Base-by-base conservation (phyloP, 2,113 vertebrate species). In the Burhinus bistriatus region DNA sequence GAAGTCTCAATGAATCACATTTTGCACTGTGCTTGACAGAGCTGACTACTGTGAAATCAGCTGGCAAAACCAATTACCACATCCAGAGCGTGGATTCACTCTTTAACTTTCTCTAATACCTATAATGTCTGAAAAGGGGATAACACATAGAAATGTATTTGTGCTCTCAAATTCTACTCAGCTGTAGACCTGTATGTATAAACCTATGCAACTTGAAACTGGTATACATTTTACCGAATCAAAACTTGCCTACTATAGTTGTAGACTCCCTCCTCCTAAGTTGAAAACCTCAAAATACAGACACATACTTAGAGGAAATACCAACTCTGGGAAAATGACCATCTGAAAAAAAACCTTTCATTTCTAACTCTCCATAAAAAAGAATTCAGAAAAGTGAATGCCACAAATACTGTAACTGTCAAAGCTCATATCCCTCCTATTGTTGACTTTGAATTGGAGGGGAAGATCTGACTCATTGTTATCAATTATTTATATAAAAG, bases 401-500 rank as follows among this genome's bases (percentile, higher is more conserved):
- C 13, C 64, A 84, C n/a, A 87, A 83, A 87, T 30, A 23, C 19
- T 1, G 0, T 34, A 90, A 85, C n/a, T 29, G 34, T 26, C 7
- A 64, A 84, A 80, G 58, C 15, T 93, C 87, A 94, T 65, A 76
- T 83, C 30, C 16, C 32, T 78, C 47, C 71, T 90, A 77, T 69
- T 89, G 86, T 40, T 92, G 84, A 89, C 52, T 91, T 64, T 85
- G 89, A 95, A 90, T 64, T 77, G 52, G 57, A 97, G 86, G 29
- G 55, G 90, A 90, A 92, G 58, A 89, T 94, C 68, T 98, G 96
- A 97, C 59, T 96, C 89, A 96, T 47, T 94, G 73, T 61, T 68
- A 97, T 96, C 94, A 95, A 97, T 93, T 95, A 97, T 97, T 97
- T 96, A 97, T 93, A 95, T 94, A 90, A 88, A 88, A 94, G 86